Evolutionary conservation across 2,888 invertebrate species (phyloP), one percentile per base, ranked within the genome.

Genomic region (Heliconius sara): DNA sequence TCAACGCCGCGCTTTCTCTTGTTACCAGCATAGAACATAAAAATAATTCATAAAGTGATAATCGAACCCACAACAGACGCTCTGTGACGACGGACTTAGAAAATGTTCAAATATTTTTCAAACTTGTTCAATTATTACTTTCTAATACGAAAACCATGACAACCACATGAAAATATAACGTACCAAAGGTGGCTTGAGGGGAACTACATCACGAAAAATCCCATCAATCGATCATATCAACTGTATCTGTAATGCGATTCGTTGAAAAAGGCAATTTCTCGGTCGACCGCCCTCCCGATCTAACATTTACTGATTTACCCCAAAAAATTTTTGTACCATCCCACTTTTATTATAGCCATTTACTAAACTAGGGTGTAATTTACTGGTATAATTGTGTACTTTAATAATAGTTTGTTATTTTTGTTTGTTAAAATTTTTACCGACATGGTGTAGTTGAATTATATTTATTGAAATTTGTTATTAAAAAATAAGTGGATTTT

Each of bases 221-320:
- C 60, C 73, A 60, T 73, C 73, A 60, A 73, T 73, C 73, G 60
- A 73, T 73, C 73, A 73, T 73, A 73, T 73, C 60, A 60, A 60
- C n/a, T 34, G 73, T 73, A 60, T 73, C 60, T 73, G 34, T 60
- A 73, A 57, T 73, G 73, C 73, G 73, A 80, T 70, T 73, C 73
- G 68, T 73, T 68, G 67, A 76, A 78, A 80, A 79, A 81, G 68
- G 47, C 83, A 88, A 90, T 90, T 89, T 88, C 80, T 82, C 85
- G 87, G 84, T 83, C 87, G 89, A 88, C 88, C 90, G 87, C 83
- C 85, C 89, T 88, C 86, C 81, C 84, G 83, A 88, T 84, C 83
- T 84, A 80, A 82, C 84, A 84, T 87, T 86, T 83, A 84, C 77
- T 80, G 43, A 84, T 91, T 91, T 88, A 84, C 90, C 90, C 91